Base-by-base conservation (phyloP, 2,113 vertebrate genomes). In the Verasper variegatus region DNA sequence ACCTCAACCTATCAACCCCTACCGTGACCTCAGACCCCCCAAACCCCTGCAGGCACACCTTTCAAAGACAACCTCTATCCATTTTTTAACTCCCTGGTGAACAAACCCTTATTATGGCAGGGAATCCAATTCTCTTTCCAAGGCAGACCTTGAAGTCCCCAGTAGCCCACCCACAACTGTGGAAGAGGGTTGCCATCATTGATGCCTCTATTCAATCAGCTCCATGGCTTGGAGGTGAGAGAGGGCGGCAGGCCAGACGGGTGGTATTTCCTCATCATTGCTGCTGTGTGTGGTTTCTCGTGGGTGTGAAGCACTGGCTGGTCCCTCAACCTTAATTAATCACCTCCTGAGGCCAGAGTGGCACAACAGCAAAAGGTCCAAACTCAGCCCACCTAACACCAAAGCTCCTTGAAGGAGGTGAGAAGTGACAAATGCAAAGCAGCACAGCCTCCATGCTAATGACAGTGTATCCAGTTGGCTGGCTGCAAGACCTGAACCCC, bases 141-240 rank as follows among this genome's bases (percentile, higher is more conserved):
- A 73, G 61, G 57, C 51, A 74, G 81, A 78, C 81, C 76, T 82
- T 68, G n/a, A 75, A 73, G 84, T 83, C 72, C 71, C 59, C 66
- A 67, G 69, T 21, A 73, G 78, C 74, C 81, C 85, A 83, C 84
- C 69, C 77, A 87, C 75, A 90, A 86, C 83, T 85, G 76, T 88
- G 21, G 67, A 81, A 62, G 56, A 72, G 77, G 77, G 72, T 66
- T 81, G 72, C 56, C 77, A 37, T 68, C 67, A 45, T 60, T 80
- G 86, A 88, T 65, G 78, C 68, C 85, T 91, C 80, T 60, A 89
- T 91, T 88, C 75, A 86, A 79, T 88, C 72, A 78, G 40, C 57
- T 54, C 21, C 63, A 26, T 67, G 61, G 65, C 70, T 77, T 52
- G 79, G 61, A 60, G 81, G 78, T 71, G 80, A 76, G 63, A 74